Evolutionary conservation across 2,888 invertebrate species (phyloP).

Genomic region (Liposcelis brunnea): DNA sequence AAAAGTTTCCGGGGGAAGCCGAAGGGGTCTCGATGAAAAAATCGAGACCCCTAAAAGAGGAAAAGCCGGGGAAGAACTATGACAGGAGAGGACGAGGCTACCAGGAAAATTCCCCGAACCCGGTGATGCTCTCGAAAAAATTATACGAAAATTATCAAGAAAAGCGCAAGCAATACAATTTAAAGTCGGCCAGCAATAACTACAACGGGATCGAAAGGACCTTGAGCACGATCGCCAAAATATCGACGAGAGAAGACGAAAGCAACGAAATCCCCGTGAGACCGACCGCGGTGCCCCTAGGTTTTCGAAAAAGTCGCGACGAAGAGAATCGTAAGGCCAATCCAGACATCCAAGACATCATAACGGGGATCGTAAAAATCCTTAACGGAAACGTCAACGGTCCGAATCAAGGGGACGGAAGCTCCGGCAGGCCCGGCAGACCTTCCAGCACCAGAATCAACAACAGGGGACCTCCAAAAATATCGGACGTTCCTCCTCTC

Average conservation of each 20-base stretch:
- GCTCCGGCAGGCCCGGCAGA: conserved; percentile 38
- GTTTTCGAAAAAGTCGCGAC: conserved; percentile 14
- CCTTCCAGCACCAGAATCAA: conserved; percentile 67
- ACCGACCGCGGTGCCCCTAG: conserved; percentile 20
- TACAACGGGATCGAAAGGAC: conserved; percentile 9
- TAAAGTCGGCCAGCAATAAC: background rate
- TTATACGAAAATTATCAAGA: conserved; percentile 8
- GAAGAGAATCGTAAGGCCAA: conserved; percentile 35
- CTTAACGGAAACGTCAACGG: conserved; percentile 79
- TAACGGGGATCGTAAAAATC: conserved; percentile 74
- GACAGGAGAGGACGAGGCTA: background rate
- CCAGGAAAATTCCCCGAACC: too few relatives aligned
- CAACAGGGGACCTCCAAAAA: conserved; percentile 74
- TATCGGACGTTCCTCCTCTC: conserved; percentile 55
- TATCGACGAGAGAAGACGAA: conserved; percentile 23
- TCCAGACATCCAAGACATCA: conserved; percentile 77
- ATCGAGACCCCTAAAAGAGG: conserved; percentile 9
- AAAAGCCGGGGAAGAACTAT: background rate
- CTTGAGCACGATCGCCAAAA: conserved; percentile 20
- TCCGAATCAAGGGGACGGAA: conserved; percentile 37
- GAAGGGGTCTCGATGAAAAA: conserved; percentile 6
- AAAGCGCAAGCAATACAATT: conserved; percentile 14
- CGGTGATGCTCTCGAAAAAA: background rate
- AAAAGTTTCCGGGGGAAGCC: conserved; percentile 6
- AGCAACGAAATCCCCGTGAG: conserved; percentile 20